Evolutionary conservation across 2,113 vertebrate species (phyloP), one percentile per base, ranked within the genome.

Genomic region (Brachypodius melanocephalos): DNA sequence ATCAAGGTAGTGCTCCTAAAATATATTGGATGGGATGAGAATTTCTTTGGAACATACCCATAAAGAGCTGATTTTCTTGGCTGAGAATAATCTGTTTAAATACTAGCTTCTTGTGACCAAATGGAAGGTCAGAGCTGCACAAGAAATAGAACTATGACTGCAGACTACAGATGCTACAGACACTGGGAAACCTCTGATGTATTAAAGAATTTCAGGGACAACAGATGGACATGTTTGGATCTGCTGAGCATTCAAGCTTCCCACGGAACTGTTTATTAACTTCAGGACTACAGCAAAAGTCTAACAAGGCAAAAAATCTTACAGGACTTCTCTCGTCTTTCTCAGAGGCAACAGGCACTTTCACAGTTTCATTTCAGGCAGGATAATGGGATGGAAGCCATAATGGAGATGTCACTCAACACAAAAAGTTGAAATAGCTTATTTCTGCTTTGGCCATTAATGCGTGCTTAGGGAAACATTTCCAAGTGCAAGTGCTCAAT

Each of bases 141-240:
- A 91, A 89, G 93, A 96, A 95, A 93, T 86, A 93, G 88, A 95
- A 93, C 48, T 63, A 67, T 90, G 85, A 95, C 82, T 95, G 73
- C 21, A 93, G 89, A 93, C 77, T 91, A 72, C 95, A 93, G 87
- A 95, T 95, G 94, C 93, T 89, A 93, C 75, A 85, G 75, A 93
- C 91, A 89, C 87, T 94, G 94, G 81, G 94, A 97, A 95, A 93
- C 83, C 79, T 96, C 72, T 90, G 52, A 94, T 81, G 68, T 93
- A 84, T 90, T 93, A 93, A 85, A 72, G 52, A 90, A 78, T 84
- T 95, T 94, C 85, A 92, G 90, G 85, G 82, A 85, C n/a, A 95
- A 83, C 91, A 96, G 94, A 96, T 96, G 95, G 96, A 84, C 79
- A 16, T 15, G 48, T 89, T 95, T 78, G 61, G 88, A 94, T 96